phyloP scores from a whole-genome alignment of 2,113 vertebrate genomes.

The Pedetes capensis region DNA sequence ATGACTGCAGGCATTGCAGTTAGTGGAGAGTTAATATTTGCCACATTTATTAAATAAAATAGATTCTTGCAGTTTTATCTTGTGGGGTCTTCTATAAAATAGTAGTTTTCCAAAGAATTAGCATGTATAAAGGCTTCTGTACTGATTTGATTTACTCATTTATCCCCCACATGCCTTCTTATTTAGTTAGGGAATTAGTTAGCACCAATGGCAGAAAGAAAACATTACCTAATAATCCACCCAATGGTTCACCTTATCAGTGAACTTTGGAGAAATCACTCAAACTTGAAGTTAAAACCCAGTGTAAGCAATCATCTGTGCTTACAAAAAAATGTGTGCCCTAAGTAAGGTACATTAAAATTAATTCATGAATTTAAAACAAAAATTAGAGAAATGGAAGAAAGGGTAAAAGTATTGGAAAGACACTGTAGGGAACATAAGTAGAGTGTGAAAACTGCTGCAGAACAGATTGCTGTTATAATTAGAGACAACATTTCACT shows the following conservation, averaged over 20 bases:
- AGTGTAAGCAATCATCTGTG: background rate
- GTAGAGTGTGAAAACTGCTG: conserved; percentile 46
- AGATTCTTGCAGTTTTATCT: background rate
- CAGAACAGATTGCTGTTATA: conserved; percentile 47
- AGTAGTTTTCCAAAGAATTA: background rate
- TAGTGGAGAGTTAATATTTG: background rate
- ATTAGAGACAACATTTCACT: conserved; percentile 60
- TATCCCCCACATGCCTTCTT: background rate
- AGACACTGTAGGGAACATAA: conserved; percentile 39
- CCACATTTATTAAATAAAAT: background rate
- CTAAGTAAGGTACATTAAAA: conserved; percentile 20
- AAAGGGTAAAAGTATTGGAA: conserved; percentile 53
- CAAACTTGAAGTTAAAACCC: background rate
- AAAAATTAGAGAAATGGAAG: conserved; percentile 61
- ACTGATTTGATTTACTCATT: background rate
- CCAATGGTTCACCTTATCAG: background rate
- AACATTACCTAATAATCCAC: background rate
- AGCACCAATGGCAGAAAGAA: too few relatives aligned
- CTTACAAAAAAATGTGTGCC: background rate
- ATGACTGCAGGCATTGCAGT: too few relatives aligned
- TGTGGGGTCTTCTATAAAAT: background rate
- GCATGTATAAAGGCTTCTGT: background rate
- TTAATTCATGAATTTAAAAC: conserved; percentile 37
- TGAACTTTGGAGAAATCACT: background rate
- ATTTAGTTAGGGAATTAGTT: background rate